Conservation (phyloP, 2,888 invertebrate genomes). For the Nesidiocoris tenuis region DNA sequence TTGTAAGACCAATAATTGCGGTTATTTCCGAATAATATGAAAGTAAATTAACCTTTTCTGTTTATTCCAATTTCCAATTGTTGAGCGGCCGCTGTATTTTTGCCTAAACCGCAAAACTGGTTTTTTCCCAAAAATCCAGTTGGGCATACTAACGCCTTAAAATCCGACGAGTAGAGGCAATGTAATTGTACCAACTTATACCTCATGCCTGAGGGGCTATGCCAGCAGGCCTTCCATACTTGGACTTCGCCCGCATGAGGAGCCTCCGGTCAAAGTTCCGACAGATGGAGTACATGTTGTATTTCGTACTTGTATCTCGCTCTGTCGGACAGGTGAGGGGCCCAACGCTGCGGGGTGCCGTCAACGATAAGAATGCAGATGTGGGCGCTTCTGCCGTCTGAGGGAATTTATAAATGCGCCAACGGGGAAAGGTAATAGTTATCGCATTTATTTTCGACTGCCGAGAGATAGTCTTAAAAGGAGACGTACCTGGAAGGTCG, state of each 20-base stretch:
- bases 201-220: no score
- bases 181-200: not conserved
- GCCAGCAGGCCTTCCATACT: not conserved
- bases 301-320: not conserved
- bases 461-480: not conserved
- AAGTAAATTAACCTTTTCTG: no score
- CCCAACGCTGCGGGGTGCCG: not conserved
- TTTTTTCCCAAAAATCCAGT: no score
- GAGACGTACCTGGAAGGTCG: no score
- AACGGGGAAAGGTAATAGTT: not conserved
- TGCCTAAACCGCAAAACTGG: no score
- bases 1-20: no score
- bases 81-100: no score
- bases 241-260: not conserved
- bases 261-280: not conserved
- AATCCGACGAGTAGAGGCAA: not conserved
- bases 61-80: no score
- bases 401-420: not conserved
- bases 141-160: not conserved
- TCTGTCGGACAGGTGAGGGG: not conserved
- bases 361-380: not conserved
- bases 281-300: not conserved
- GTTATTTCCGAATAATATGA: no score
- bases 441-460: not conserved
- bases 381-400: not conserved